phyloP scores from a whole-genome alignment of 2,888 invertebrate genomes.

The Drosophila melanosoma region DNA sequence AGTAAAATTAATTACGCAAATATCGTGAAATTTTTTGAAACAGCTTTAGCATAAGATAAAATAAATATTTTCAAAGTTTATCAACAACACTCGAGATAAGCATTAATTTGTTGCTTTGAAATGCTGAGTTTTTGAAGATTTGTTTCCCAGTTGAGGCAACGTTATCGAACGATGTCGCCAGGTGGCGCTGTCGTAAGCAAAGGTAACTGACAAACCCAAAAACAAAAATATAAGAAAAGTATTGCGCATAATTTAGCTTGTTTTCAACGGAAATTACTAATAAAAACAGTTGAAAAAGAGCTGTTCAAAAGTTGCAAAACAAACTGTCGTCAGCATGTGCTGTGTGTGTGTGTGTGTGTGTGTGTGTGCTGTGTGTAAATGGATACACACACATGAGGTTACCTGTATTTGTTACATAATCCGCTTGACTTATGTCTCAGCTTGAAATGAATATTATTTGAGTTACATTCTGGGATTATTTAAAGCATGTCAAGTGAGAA shows the following conservation, averaged over 20 bases:
- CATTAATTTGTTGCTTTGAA: slow-evolving; percentile 5
- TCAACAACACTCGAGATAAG: slow-evolving; percentile 5
- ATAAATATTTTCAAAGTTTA: neutral
- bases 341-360: slow-evolving; percentile 51
- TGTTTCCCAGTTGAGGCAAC: slow-evolving; percentile 9
- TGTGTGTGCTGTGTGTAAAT: slow-evolving; percentile 60
- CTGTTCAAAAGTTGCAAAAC: slow-evolving; percentile 77
- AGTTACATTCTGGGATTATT: slow-evolving; percentile 56
- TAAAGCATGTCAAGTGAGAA: slow-evolving; percentile 45
- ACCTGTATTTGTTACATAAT: slow-evolving; percentile 66
- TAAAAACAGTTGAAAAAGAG: slow-evolving; percentile 72
- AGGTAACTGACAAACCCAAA: neutral
- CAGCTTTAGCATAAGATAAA: neutral
- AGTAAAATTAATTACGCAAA: neutral
- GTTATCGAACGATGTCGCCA: slow-evolving; percentile 36
- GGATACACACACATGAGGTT: slow-evolving; percentile 15
- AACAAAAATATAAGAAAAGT: neutral
- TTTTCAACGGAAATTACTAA: slow-evolving; percentile 80
- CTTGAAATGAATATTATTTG: slow-evolving; percentile 45
- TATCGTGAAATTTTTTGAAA: neutral
- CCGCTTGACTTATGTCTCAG: slow-evolving; percentile 70
- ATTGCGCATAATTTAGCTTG: slow-evolving; percentile 66
- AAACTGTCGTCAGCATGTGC: slow-evolving; percentile 73
- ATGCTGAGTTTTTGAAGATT: neutral
- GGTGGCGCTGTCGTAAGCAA: slow-evolving; percentile 1